Base-by-base conservation (phyloP, 2,113 vertebrate genomes). In the Lamprologus lemairii region DNA sequence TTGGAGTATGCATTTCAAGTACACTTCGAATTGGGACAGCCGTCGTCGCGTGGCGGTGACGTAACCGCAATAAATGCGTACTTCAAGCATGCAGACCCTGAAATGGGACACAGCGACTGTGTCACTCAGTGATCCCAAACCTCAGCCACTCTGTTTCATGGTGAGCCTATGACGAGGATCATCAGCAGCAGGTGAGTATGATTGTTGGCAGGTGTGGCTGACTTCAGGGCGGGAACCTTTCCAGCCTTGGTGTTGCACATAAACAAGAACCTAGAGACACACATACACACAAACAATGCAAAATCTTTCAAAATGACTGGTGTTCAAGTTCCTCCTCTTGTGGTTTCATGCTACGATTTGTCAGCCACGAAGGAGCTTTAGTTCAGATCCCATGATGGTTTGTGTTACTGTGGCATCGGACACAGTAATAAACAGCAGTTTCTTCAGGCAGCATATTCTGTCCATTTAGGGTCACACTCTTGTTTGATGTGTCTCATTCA, bases 401-500 rank as follows among this genome's bases (percentile, higher is more conserved):
- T 58, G 55, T 58, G 55, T 58, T 58, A 58, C 55, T 58, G 13
- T 58, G 13, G 55, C 55, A 58, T 58, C 5, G 0, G 55, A 16
- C 23, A 28, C 2, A 28, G 54, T 26, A 55, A 55, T 26, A 55
- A 55, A 55, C 54, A 55, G 54, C 21, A 55, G 4, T 55, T 55
- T 55, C 21, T 55, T 55, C 54, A 26, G 0, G 54, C 0, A 26
- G 54, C 54, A 55, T 55, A 26, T 55, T 55, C 54, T 55, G 7
- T 55, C 21, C 11, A 55, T 55, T 55, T 55, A 55, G 54, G 54
- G 54, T 26, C 21, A 55, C 53, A 13, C 21, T 55, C 21, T 55
- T 55, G 54, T 0, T 14, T 55, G 21, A 26, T 14, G 21, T 7
- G 21, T 55, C 21, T 14, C 0, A 55, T 55, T 3, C 21, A 55